A percentile compares a stretch with the other conserved stretches of the same genome.
These are phyloP conservation scores for Clivina fossor DNA, from an alignment of 2,888 invertebrate genomes.

Conservation along the genomic window DNA sequence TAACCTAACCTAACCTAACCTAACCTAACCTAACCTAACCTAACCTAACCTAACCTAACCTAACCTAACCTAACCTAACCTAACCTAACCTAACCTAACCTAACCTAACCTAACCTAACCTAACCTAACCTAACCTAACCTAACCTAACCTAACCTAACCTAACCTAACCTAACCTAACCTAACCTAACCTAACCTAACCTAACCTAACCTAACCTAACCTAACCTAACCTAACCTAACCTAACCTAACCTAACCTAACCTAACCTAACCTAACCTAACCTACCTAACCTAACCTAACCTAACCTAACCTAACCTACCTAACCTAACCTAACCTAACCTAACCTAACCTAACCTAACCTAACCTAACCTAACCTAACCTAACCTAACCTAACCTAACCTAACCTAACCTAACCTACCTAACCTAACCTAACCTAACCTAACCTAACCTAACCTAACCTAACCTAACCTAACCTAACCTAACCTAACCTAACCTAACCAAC, in stretches of 20 bases:
- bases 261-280: constrained; percentile 9
- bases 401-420: too few relatives aligned
- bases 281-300: too few relatives aligned
- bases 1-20: too few relatives aligned
- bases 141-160: constrained; percentile 33
- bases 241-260: constrained; percentile 10
- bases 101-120: constrained; percentile 38
- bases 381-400: constrained; percentile 19
- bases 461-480: constrained; percentile 22
- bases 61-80: constrained; percentile 38
- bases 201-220: constrained; percentile 12
- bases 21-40: too few relatives aligned
- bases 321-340: constrained; percentile 17
- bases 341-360: constrained; percentile 24
- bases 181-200: constrained; percentile 8
- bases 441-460: constrained; percentile 22
- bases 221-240: constrained; percentile 10
- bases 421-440: constrained; percentile 24
- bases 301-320: too few relatives aligned
- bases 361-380: constrained; percentile 22
- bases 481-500: constrained; percentile 20
- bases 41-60: constrained; percentile 11
- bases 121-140: constrained; percentile 37
- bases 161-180: constrained; percentile 30
- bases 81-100: constrained; percentile 39